Conservation (phyloP, 2,888 invertebrate genomes). For the Parthenolecanium corni region DNA sequence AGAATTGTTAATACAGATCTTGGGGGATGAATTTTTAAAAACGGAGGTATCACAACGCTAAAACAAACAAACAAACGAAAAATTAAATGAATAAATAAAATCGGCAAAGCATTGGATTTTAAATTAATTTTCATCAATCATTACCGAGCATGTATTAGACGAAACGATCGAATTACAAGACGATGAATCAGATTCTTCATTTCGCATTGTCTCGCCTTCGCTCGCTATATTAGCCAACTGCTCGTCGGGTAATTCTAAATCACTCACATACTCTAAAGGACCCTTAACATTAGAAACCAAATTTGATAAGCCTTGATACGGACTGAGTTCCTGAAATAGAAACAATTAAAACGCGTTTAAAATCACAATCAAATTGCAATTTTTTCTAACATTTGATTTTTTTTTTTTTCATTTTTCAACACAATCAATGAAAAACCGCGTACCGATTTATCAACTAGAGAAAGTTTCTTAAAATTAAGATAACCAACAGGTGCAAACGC, state of each 20-base stretch:
- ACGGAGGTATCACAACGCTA: conserved; percentile 23
- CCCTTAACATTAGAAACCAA: conserved; percentile 12
- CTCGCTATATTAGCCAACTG: conserved; percentile 16
- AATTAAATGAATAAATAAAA: too few species aligned
- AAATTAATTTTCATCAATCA: not conserved
- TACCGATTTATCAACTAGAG: conserved; percentile 52
- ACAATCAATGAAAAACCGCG: conserved; percentile 1
- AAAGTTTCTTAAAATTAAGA: conserved; percentile 72
- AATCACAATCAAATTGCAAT: not conserved
- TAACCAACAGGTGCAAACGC: conserved; percentile 91
- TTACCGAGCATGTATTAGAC: too few species aligned
- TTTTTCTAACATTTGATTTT: not conserved
- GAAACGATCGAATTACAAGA: conserved; percentile 16
- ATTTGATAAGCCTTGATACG: not conserved
- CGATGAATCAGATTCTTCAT: conserved; percentile 1
- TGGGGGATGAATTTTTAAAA: conserved; percentile 9
- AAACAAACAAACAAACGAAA: not conserved
- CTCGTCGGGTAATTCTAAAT: conserved; percentile 21
- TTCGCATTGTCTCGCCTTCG: conserved; percentile 3
- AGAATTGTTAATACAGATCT: conserved; percentile 17
- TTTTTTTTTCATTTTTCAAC: not conserved
- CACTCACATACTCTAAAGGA: conserved; percentile 26
- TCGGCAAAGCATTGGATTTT: not conserved
- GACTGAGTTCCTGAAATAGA: not conserved
- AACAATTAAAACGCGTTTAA: not conserved